Base-by-base conservation (phyloP, 2,113 vertebrate species). In the Sakesphorus luctuosus region DNA sequence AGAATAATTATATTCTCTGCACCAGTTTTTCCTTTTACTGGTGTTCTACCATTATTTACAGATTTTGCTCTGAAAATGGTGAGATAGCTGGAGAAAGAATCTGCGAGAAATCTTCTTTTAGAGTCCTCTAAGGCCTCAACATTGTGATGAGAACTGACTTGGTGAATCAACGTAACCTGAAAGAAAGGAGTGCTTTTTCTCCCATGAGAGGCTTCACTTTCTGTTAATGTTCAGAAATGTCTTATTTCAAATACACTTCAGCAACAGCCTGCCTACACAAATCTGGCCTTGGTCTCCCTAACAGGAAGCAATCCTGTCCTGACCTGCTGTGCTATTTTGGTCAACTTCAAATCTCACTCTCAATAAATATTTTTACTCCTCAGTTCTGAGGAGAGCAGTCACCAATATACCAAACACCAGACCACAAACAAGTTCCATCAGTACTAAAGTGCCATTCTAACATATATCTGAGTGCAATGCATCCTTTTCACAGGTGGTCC, bases 111-210 rank as follows among this genome's bases (percentile, higher is more conserved):
- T 35, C 58, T 36, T 36, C 21, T 62, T n/a, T 69, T 44, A 58
- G 6, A 50, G 15, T 59, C 29, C 25, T 49, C 35, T 40, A 82
- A 67, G 26, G 6, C 29, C 56, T 65, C 58, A 55, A 5, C 13
- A 28, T 6, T 46, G 10, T 65, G 38, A 14, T 43, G 23, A 79
- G 12, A 92, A 59, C 7, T 67, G 25, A 35, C 14, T 16, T 12
- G 13, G 6, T 59, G 6, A 52, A 65, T 26, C 2, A 2, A 40
- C 0, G 0, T 15, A 86, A 35, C 6, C n/a, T 50, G 25, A 67
- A 85, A 67, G 25, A 25, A 80, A 19, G 4, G 7, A 49, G 6
- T 40, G 4, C 2, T 78, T 59, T 63, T 67, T 81, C 18, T 74
- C 8, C 3, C 13, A 1, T 13, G 8, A 4, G 61, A 87, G 6